Conservation (phyloP, 2,113 vertebrate genomes). For the Leuciscus idus region DNA sequence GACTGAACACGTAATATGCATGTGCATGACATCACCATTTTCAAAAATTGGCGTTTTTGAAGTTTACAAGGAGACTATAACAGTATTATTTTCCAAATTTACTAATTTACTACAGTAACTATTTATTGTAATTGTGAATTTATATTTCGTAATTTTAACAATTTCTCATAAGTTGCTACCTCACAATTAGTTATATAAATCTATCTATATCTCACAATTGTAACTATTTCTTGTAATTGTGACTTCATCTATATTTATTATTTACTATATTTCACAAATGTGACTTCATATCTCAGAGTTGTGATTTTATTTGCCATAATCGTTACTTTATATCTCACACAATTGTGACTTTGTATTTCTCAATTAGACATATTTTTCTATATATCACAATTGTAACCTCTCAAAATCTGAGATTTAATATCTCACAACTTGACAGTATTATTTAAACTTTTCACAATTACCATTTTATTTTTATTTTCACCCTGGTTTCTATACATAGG, state of each 20-base stretch:
- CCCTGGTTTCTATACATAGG: not conserved
- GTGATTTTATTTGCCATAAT: not conserved
- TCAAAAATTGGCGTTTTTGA: too few species aligned
- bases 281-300: not conserved
- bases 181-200: too few species aligned
- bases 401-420: not conserved
- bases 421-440: not conserved
- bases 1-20: too few species aligned
- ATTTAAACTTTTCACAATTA: not conserved
- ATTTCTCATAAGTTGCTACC: not conserved
- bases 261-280: too few species aligned
- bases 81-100: too few species aligned
- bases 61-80: too few species aligned
- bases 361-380: not conserved
- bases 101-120: not conserved
- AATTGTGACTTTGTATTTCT: not conserved
- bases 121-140: not conserved
- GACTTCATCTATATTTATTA: too few species aligned
- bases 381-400: not conserved
- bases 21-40: too few species aligned
- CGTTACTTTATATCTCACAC: not conserved
- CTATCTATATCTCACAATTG: not conserved
- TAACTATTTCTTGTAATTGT: not conserved
- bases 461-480: not conserved
- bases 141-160: not conserved